Evolutionary conservation across 2,888 invertebrate genomes (phyloP), one percentile per base, ranked within the genome.

Genomic region (Dolomedes plantarius): DNA sequence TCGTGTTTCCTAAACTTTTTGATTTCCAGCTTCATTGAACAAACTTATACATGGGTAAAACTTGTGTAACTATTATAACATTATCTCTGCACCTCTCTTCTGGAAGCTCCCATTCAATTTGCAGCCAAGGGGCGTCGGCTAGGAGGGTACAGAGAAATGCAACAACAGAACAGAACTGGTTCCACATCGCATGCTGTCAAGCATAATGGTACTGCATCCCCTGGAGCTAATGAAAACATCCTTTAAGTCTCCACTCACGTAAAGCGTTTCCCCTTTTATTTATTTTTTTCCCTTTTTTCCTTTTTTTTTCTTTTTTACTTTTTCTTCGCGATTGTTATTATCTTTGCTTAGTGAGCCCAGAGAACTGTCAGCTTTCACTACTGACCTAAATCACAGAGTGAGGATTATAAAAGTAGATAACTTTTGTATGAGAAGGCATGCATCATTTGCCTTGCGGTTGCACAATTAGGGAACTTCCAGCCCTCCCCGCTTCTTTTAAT

Each of bases 381-480:
- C 77, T 77, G 77, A 77, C 77, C 77, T 31, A 69, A 50, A 69
- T 77, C 69, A 27, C 28, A n/a, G 19, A 6, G 41, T 28, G n/a
- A 36, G 75, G 64, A 74, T 62, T 74, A 36, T 1, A 28, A 56
- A 46, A 23, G 23, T 19, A 16, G 56, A 56, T 56, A 56, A 11
- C 23, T 56, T 46, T 56, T 56, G 56, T 56, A 23, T 16, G 7
- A 16, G n/a, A 36, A 46, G 46, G 2, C 56, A 56, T 56, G 56
- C 56, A 56, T 56, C 56, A 56, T 56, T 56, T 23, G 56, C 16
- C 2, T 6, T 9, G 46, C 2, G 11, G 13, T 46, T 46, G 46
- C 46, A 16, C 46, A 46, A 46, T 46, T 9, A 46, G 36, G 36
- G 9, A 36, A 36, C 9, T 36, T 36, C 36, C 9, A n/a, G n/a